Base-by-base conservation (phyloP, 1,140 invertebrate species). In the Bombus haemorrhoidalis region DNA sequence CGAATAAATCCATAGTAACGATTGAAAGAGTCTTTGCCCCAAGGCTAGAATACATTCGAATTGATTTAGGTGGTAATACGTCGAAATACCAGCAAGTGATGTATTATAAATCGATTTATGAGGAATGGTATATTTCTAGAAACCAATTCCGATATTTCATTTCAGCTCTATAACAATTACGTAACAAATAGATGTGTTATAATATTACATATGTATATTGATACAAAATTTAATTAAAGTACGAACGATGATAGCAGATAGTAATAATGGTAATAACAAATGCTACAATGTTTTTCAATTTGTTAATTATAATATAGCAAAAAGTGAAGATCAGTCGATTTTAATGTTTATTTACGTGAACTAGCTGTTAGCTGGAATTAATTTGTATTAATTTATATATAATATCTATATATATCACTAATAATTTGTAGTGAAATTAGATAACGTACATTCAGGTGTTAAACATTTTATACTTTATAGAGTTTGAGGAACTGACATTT, bases 21-120 rank as follows among this genome's bases (percentile, higher is more conserved):
- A 85, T 73, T 80, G 15, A n/a, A 3, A 62, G 9, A 25, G 9
- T 39, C 22, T 64, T 53, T 22, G 47, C 47, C 1, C 64, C 39
- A 47, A 80, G 57, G 53, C 41, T 85, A 47, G 66, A 84, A 79
- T 83, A 83, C 8, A 73, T 73, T 62, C 37, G 53, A 72, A 73
- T 53, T 18, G 43, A 64, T 73, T 80, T 39, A n/a, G 64, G 32
- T 72, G 3, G 0, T 62, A 53, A 62, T 34, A 22, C 22, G 3
- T 10, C 34, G 18, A 53, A 22, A 53, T 53, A 53, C 47, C 5
- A 22, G 5, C 47, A 53, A 53, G 47, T 22, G 6, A 53, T 71
- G n/a, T 22, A 43, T 84, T 22, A 43, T 62, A 28, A n/a, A 79
- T 59, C 34, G 53, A 57, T 78, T 13, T n/a, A 12, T 43, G 0